These are phyloP conservation scores for Amphipoea oculea DNA, from an alignment of 2,888 invertebrate genomes.

Conservation along the genomic window DNA sequence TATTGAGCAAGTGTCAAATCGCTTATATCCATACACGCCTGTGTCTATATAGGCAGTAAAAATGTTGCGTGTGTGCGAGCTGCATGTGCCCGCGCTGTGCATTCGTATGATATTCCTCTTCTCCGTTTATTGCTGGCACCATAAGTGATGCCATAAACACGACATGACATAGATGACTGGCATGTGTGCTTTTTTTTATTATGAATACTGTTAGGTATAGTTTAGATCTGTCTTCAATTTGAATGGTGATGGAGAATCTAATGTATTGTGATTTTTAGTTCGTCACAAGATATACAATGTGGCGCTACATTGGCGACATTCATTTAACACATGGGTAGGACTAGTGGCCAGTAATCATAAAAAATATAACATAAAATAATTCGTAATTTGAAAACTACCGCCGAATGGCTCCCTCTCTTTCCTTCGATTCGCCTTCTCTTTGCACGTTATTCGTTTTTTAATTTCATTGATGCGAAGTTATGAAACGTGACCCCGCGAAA, in stretches of 20 bases:
- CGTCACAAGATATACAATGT: not conserved
- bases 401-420: not conserved
- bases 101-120: conserved; percentile 61
- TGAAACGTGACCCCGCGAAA: not conserved
- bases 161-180: conserved; percentile 15
- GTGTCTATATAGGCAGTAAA: conserved; percentile 63
- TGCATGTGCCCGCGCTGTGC: conserved; percentile 60
- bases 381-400: conserved; percentile 1
- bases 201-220: conserved; percentile 4
- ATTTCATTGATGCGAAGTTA: not conserved
- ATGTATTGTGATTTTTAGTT: not conserved
- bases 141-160: conserved; percentile 26
- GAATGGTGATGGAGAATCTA: not conserved
- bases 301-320: not conserved
- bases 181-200: conserved; percentile 9
- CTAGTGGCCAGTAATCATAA: not conserved
- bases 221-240: not conserved
- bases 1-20: conserved; percentile 82
- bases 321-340: not conserved
- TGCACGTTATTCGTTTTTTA: not conserved
- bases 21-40: conserved; percentile 70
- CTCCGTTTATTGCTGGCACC: conserved; percentile 53
- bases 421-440: not conserved
- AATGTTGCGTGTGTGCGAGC: conserved; percentile 65
- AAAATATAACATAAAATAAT: not conserved